phyloP scores from a whole-genome alignment of 2,888 invertebrate species.

The Hypena proboscidalis region DNA sequence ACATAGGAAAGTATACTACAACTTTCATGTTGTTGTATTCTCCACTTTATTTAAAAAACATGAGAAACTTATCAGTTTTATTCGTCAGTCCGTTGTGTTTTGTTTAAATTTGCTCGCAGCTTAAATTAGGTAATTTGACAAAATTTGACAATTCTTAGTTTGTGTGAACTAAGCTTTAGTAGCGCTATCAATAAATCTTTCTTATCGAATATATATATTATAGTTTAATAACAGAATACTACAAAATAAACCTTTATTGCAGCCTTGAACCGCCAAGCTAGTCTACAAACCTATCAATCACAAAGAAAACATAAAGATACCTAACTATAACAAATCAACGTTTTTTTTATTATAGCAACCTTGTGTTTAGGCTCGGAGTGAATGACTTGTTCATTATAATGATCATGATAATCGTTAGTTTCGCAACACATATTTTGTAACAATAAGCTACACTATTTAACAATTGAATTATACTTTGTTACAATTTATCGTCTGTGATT shows the following conservation, averaged over 20 bases:
- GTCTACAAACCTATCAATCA: conserved; percentile 23
- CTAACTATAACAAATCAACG: conserved; percentile 21
- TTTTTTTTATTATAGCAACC: conserved; percentile 42
- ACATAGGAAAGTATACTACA: too few species aligned
- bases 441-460: conserved; percentile 49
- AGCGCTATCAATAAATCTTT: neutral
- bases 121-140: too few species aligned
- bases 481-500: conserved; percentile 5
- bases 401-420: conserved; percentile 45
- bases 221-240: neutral
- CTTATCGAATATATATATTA: too few species aligned
- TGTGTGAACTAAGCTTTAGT: too few species aligned
- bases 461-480: conserved; percentile 27
- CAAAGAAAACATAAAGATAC: conserved; percentile 13
- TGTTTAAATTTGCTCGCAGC: too few species aligned
- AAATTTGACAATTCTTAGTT: too few species aligned
- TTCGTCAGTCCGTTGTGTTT: too few species aligned
- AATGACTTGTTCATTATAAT: conserved; percentile 47
- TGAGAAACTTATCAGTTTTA: too few species aligned
- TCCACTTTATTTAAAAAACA: too few species aligned
- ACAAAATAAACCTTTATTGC: conserved; percentile 3
- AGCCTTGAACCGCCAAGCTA: conserved; percentile 18
- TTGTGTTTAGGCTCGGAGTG: conserved; percentile 43
- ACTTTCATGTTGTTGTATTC: too few species aligned
- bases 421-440: conserved; percentile 43